Evolutionary conservation across 2,888 invertebrate genomes (phyloP), one percentile per base, ranked within the genome.

Genomic region (Bursaphelenchus okinawaensis): DNA sequence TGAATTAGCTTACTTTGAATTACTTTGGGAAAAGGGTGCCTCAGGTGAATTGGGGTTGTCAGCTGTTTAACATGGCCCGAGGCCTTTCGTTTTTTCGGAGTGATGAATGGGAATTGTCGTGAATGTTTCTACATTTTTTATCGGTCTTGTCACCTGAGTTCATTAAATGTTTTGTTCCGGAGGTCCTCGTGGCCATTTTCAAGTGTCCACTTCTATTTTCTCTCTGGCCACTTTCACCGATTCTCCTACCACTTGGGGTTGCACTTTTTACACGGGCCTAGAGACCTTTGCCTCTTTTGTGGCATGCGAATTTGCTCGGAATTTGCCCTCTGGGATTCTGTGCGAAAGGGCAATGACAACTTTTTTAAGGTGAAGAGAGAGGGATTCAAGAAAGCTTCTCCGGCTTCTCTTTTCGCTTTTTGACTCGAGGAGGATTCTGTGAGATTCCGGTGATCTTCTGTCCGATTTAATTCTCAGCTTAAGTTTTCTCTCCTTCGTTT

Each of bases 221-320:
- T 61, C 61, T 55, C 24, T 54, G 54, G 24, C 24, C 27, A 24
- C 54, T 55, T 24, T 61, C 23, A 52, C 61, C 26, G n/a, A 51
- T 52, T 23, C 50, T 61, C 59, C 61, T 50, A 52, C 52, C 40
- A 61, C 29, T 61, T 52, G 29, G 40, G n/a, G n/a, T n/a, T 40
- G 40, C 40, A 40, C 40, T 40, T 40, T 40, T 40, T 40, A 12
- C 16, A 12, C 16, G 40, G 40, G 16, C 40, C n/a, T 16, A 40
- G n/a, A n/a, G n/a, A 12, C 40, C n/a, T 40, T 40, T 12, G 16
- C 40, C 40, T 1, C 40, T 40, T 40, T 40, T 40, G 40, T 40
- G 23, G 23, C 40, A 40, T 56, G 56, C 56, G 56, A 28, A 56
- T 56, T 24, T 28, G 40, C 40, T 40, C 40, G 40, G 40, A 40